These are phyloP conservation scores for Eucidaris tribuloides DNA, from an alignment of 35 echinoderm and acorn worm species.

Conservation along the genomic window DNA sequence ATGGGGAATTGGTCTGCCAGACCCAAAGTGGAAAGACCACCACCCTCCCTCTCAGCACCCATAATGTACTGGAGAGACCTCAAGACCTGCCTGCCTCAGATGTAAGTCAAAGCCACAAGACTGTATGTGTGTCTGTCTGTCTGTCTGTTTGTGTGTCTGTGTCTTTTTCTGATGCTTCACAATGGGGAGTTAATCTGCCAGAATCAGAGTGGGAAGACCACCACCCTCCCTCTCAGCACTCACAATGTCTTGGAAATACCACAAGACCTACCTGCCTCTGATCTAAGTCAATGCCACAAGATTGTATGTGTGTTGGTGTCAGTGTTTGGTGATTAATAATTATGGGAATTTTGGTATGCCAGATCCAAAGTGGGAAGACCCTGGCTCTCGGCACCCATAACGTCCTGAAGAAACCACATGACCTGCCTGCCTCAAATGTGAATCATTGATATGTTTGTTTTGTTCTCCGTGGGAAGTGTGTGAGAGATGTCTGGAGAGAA, in stretches of 20 bases:
- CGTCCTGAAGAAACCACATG: too few species aligned
- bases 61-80: slow-evolving; percentile 88
- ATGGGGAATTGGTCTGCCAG: slow-evolving; percentile 85
- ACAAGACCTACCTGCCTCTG: slow-evolving; percentile 38
- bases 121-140: background rate
- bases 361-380: too few species aligned
- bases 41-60: slow-evolving; percentile 69
- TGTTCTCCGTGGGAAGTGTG: too few species aligned
- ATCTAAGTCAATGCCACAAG: too few species aligned
- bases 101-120: slow-evolving; percentile 19
- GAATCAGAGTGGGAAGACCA: slow-evolving; percentile 69
- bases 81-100: slow-evolving; percentile 58
- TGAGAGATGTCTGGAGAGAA: too few species aligned
- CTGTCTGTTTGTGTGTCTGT: background rate
- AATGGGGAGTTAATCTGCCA: slow-evolving; percentile 79
- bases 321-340: too few species aligned
- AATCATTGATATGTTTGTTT: too few species aligned
- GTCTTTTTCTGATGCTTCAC: slow-evolving; percentile 42
- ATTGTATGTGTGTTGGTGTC: too few species aligned
- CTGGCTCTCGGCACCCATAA: too few species aligned
- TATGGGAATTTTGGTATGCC: too few species aligned
- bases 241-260: slow-evolving; percentile 83
- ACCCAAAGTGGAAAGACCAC: slow-evolving; percentile 84
- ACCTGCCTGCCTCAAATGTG: too few species aligned
- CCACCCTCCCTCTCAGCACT: slow-evolving; percentile 55